Evolutionary conservation across 2,113 vertebrate genomes (phyloP), one percentile per base, ranked within the genome.

Genomic region (Heloderma charlesbogerti): DNA sequence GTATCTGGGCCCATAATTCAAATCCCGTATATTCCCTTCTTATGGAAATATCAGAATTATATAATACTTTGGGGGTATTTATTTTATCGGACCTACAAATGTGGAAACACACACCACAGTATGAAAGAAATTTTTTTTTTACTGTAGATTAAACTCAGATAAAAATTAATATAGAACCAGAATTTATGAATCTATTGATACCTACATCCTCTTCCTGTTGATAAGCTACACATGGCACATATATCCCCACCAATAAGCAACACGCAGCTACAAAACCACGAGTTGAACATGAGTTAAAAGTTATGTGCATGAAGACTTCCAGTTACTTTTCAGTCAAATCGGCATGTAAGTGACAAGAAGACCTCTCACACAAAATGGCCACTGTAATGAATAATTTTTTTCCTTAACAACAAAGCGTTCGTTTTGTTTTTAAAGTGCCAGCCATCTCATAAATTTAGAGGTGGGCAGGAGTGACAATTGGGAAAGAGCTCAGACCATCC

Each of bases 21-120:
- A 93, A 91, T 86, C 66, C 40, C 45, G 66, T n/a, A 88, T 90
- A 87, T 91, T 74, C 83, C 74, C 91, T 69, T 77, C 83, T 91
- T 75, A 91, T 69, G 29, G 4, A 72, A 34, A 22, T 86, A 93
- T 94, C 90, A 90, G 45, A 3, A 87, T 88, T 91, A 89, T 84
- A 84, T 90, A 80, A 92, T 82, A 72, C 85, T 91, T 78, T 89
- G 40, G 71, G 82, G 92, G 90, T 10, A 87, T 51, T 84, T 91
- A 27, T 93, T 48, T 15, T 51, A 20, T 34, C 8, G 45, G 45
- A n/a, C 37, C 3, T 86, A 71, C 66, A 48, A 2, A 20, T 51
- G 34, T 34, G 31, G 29, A 45, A 69, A 45, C 37, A 85, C 18
- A 69, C 16, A 51, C n/a, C n/a, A n/a, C 20, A 25, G n/a, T 15